phyloP scores from a whole-genome alignment of 2,113 vertebrate species.

The Fregata magnificens region DNA sequence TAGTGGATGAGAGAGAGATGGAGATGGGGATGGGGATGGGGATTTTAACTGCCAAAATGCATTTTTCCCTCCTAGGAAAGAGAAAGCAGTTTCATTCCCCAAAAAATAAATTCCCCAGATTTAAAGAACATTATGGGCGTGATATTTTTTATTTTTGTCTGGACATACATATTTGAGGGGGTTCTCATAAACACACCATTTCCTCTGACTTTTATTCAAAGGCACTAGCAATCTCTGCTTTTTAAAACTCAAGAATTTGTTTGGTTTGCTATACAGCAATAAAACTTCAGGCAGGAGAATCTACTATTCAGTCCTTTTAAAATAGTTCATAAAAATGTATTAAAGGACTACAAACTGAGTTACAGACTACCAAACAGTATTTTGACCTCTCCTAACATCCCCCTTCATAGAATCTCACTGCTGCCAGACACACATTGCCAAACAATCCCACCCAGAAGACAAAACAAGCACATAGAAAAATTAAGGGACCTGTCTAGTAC shows the following conservation, averaged over 20 bases:
- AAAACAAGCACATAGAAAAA: background rate
- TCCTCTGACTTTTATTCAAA: background rate
- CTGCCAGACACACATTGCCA: background rate
- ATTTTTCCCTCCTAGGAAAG: background rate
- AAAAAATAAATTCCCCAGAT: background rate
- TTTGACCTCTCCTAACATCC: background rate
- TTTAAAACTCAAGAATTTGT: background rate
- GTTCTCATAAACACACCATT: background rate
- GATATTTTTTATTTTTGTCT: background rate
- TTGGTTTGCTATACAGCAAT: background rate
- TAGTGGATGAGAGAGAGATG: background rate
- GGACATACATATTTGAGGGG: background rate
- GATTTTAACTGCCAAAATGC: background rate
- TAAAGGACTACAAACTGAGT: background rate
- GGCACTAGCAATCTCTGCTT: background rate
- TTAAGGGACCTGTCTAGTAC: background rate
- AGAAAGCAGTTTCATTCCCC: background rate
- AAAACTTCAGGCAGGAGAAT: slow-evolving; percentile 5
- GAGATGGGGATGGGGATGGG: background rate
- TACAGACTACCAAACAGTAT: background rate
- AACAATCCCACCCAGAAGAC: background rate
- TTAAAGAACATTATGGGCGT: background rate
- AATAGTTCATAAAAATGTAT: background rate
- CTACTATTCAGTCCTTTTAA: background rate
- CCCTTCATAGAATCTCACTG: background rate